These are phyloP conservation scores for Phrynocephalus versicolor DNA, from an alignment of 2,113 vertebrate genomes.

Conservation along the genomic window DNA sequence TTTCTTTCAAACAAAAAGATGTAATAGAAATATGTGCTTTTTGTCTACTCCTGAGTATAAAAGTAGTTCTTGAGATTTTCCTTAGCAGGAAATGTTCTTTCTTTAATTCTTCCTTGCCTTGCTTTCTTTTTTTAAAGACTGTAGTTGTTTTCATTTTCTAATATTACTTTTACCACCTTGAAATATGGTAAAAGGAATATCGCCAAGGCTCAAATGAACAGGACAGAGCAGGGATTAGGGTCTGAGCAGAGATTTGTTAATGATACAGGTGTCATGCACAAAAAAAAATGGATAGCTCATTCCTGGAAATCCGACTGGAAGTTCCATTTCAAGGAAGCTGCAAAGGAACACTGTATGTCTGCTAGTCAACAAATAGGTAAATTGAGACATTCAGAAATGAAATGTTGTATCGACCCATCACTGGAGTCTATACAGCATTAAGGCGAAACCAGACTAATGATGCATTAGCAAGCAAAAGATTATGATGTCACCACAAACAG, in stretches of 20 bases:
- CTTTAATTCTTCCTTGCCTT: background rate
- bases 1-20: slow-evolving; percentile 11
- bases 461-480: slow-evolving; percentile 64
- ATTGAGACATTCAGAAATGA: slow-evolving; percentile 42
- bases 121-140: background rate
- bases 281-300: slow-evolving; percentile 29
- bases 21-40: background rate
- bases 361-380: slow-evolving; percentile 44
- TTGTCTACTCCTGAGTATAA: slow-evolving; percentile 6
- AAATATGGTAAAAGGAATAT: slow-evolving; percentile 58
- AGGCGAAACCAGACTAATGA: slow-evolving; percentile 53
- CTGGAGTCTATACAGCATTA: slow-evolving; percentile 53
- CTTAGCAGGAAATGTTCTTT: background rate
- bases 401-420: slow-evolving; percentile 53
- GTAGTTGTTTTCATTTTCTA: slow-evolving; percentile 60
- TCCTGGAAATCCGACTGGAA: slow-evolving; percentile 39
- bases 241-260: slow-evolving; percentile 32
- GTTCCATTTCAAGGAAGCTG: slow-evolving; percentile 45
- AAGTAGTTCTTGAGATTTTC: background rate
- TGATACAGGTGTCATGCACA: slow-evolving; percentile 52
- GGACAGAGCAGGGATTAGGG: slow-evolving; percentile 9
- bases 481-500: slow-evolving; percentile 62
- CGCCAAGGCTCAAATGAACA: slow-evolving; percentile 27
- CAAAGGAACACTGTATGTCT: slow-evolving; percentile 32
- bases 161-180: slow-evolving; percentile 61